Conservation (phyloP, 2,797 vertebrate species). For the Euphonia xanthogaster region DNA sequence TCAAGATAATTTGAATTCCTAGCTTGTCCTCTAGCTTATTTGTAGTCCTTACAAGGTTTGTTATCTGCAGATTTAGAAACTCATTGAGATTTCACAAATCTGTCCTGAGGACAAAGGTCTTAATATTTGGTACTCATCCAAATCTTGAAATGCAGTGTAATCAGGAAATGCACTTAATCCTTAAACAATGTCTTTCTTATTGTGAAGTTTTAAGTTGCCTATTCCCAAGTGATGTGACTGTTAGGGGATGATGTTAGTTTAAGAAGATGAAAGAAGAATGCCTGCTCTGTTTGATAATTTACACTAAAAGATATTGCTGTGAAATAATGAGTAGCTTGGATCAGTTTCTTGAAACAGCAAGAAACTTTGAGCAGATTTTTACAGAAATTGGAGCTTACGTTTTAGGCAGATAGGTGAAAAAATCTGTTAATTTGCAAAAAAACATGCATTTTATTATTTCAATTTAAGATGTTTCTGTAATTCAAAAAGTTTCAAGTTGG, state of each 20-base stretch:
- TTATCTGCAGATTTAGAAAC: slow-evolving; percentile 19
- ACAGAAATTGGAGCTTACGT: background rate
- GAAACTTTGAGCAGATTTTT: background rate
- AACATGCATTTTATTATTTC: background rate
- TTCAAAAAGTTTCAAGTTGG: background rate
- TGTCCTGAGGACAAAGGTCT: slow-evolving; percentile 9
- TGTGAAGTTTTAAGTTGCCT: background rate
- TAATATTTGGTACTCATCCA: background rate
- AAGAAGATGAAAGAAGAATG: background rate
- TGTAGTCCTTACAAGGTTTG: slow-evolving; percentile 20
- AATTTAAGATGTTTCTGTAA: background rate
- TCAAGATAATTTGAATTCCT: slow-evolving; percentile 15
- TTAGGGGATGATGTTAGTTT: background rate
- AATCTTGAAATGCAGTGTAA: background rate
- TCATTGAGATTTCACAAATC: background rate
- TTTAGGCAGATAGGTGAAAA: background rate
- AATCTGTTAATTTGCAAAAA: background rate
- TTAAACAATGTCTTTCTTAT: background rate
- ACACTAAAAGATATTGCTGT: background rate
- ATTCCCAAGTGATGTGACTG: background rate
- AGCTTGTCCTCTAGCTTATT: background rate
- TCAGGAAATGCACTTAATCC: background rate
- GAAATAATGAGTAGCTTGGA: background rate
- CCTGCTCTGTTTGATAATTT: background rate
- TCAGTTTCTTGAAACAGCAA: background rate